phyloP scores from a whole-genome alignment of 2,113 vertebrate species.

The Gambusia holbrooki region DNA sequence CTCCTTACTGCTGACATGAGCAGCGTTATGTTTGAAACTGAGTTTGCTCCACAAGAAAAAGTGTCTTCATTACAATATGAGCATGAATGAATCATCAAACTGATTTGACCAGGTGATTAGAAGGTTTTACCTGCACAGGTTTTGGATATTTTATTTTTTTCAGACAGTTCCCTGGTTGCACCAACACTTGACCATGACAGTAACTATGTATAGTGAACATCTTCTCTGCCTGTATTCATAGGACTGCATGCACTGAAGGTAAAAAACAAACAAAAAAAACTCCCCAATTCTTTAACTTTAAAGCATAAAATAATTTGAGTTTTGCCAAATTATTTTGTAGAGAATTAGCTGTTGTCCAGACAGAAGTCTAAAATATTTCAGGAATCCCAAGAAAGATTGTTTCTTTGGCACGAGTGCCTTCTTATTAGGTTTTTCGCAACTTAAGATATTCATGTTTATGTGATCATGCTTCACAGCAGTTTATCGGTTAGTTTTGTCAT shows the following conservation, averaged over 20 bases:
- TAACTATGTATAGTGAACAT: not conserved
- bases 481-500: not conserved
- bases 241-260: too few relatives aligned
- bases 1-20: too few relatives aligned
- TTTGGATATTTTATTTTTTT: too few relatives aligned
- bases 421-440: not conserved
- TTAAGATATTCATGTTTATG: too few relatives aligned
- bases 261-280: too few relatives aligned
- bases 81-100: too few relatives aligned
- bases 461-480: not conserved
- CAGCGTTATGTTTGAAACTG: too few relatives aligned
- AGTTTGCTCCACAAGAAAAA: not conserved
- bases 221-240: too few relatives aligned
- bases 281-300: too few relatives aligned
- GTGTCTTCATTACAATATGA: not conserved
- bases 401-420: not conserved
- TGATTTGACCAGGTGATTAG: too few relatives aligned
- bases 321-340: not conserved
- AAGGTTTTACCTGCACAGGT: too few relatives aligned
- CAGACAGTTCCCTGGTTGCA: not conserved
- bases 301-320: not conserved
- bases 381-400: not conserved
- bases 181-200: not conserved
- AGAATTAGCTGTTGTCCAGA: not conserved
- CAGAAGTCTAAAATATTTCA: not conserved